Conservation (phyloP, 2,113 vertebrate species). For the Sterna hirundo region DNA sequence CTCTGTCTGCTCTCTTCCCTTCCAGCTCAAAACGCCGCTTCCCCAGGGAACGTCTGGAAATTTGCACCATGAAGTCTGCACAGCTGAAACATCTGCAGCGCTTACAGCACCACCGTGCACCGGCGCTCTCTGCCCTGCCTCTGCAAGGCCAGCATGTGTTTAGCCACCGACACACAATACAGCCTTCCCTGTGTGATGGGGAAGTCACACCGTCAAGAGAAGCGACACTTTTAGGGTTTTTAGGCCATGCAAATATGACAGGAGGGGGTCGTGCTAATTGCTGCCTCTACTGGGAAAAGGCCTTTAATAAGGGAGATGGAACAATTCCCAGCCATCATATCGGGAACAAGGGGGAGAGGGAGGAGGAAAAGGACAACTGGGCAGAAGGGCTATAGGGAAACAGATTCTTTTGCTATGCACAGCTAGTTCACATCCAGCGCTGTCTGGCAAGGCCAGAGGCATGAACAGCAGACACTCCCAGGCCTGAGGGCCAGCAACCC, state of each 20-base stretch:
- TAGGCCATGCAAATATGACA: not conserved
- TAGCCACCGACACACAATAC: not conserved
- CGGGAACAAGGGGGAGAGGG: not conserved
- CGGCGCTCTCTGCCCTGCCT: not conserved
- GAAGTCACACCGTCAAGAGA: not conserved
- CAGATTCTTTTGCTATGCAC: not conserved
- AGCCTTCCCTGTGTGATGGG: not conserved
- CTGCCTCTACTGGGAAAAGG: not conserved
- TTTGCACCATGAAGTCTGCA: constrained; percentile 66
- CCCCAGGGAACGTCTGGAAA: constrained; percentile 68
- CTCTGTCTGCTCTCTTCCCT: not conserved
- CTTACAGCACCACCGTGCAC: not conserved
- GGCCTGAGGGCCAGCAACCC: not conserved
- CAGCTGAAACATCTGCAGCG: constrained; percentile 59
- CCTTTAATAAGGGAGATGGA: not conserved
- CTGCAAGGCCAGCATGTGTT: not conserved
- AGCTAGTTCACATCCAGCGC: not conserved
- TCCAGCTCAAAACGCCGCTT: not conserved
- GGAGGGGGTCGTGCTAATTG: not conserved
- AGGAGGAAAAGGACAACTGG: not conserved
- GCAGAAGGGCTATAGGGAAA: not conserved
- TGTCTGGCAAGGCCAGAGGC: not conserved
- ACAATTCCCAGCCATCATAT: not conserved
- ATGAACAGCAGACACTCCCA: not conserved
- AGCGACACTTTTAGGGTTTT: not conserved